phyloP scores from a whole-genome alignment of 2,797 vertebrate genomes.

The Ceyx erithaca region DNA sequence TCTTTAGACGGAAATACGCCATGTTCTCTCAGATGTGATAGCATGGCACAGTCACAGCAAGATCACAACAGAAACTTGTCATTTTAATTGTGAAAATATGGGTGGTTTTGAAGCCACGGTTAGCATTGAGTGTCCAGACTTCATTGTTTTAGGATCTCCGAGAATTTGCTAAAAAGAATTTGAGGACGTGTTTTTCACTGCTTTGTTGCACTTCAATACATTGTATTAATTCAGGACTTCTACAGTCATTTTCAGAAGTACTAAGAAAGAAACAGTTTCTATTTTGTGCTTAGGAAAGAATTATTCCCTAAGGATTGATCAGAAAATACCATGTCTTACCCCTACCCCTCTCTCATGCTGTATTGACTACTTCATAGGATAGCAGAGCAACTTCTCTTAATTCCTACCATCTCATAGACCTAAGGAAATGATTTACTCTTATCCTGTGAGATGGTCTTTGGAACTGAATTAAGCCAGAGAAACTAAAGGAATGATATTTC shows the following conservation, averaged over 20 bases:
- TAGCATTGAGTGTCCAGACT: neutral
- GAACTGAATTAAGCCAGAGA: neutral
- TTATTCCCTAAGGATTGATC: neutral
- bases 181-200: neutral
- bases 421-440: neutral
- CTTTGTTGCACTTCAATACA: neutral
- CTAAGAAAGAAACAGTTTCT: neutral
- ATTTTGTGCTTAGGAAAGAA: neutral
- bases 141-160: neutral
- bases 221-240: neutral
- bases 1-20: neutral
- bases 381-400: neutral
- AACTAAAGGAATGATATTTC: neutral
- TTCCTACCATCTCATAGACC: neutral
- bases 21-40: neutral
- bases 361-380: neutral
- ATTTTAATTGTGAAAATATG: neutral
- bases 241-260: neutral
- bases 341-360: neutral
- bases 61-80: neutral
- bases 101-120: neutral
- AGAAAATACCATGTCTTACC: neutral
- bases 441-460: neutral
- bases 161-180: neutral
- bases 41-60: neutral